Evolutionary conservation across 2,113 vertebrate genomes (phyloP), one percentile per base, ranked within the genome.

Genomic region (Ammodytes marinus): DNA sequence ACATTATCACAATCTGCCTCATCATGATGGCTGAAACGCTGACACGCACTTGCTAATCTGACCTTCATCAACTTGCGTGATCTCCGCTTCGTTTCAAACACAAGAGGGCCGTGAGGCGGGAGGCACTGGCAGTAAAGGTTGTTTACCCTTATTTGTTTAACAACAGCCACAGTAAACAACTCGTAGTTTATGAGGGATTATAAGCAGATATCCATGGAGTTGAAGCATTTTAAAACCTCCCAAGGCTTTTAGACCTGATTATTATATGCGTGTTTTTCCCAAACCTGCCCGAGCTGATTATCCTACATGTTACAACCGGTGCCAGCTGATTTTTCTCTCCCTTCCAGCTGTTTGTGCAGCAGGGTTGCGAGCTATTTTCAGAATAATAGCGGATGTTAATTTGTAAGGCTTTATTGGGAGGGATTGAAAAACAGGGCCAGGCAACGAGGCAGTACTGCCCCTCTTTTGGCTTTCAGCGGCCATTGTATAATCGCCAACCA

Each of bases 341-440:
- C 80, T 79, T 91, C 90, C 92, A 92, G 90, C 89, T 91, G 89
- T 89, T 90, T 92, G 88, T 87, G 82, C 89, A 88, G 89, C 88
- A 71, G 90, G 78, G 77, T 88, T 92, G 88, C 86, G 72, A 84
- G 89, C 86, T 93, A 89, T 93, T 93, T 91, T 91, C 84, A 91
- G 90, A 88, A 93, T 85, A 91, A 91, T 75, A 90, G 90, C 86
- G 87, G 93, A 93, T 93, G 92, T 93, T 92, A 90, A 93, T 93
- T 94, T 92, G 91, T 66, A 49, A 84, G 90, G 68, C 75, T 92
- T 94, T 94, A 85, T 90, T 90, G 74, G 80, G 77, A 82, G 57
- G 69, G 77, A 83, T 69, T 88, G 86, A 57, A 92, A 92, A 89
- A 88, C 78, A 84, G 66, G 27, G 82, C 82, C 89, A 92, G 74